Evolutionary conservation across 2,888 invertebrate species (phyloP), one percentile per base, ranked within the genome.

Genomic region (Caenorhabditis sinica): DNA sequence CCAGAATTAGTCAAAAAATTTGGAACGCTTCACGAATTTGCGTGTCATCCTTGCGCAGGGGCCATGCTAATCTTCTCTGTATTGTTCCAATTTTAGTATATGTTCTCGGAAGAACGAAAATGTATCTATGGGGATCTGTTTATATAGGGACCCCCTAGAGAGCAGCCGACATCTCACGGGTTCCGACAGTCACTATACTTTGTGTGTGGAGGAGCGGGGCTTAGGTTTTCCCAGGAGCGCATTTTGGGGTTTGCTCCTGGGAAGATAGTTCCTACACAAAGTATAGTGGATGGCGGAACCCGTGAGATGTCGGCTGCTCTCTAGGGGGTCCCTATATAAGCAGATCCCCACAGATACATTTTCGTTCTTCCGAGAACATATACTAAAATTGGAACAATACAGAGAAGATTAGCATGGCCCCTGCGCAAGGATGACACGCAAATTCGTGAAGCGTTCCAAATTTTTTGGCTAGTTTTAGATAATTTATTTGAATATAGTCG

Each of bases 61-160:
- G 95, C 95, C 95, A 96, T 96, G 96, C 95, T 96, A 95, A 96
- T 96, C 96, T 96, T 96, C 96, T 96, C 96, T 96, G 95, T 96
- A 96, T 96, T 95, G 95, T 96, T 96, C 95, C 95, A 96, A 96
- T 95, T 96, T 95, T 95, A 83, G 83, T 83, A 79, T 83, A 83
- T 83, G 83, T 79, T 82, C 82, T 82, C 75, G 74, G 82, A 82
- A 82, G 82, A 82, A 82, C 82, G 68, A 80, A 20, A 61, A 61
- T 15, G 17, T 20, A 40, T 53, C 4, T 63, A 51, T 23, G 9
- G n/a, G n/a, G n/a, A n/a, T n/a, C n/a, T n/a, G n/a, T n/a, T 74
- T 63, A 36, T 40, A 63, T 63, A 63, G 63, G 63, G 20, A 49
- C 49, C 20, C 20, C 49, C n/a, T 49, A 5, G 20, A 15, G 6